A percentile compares a stretch with the other conserved stretches of the same genome.
Evolutionary conservation across 2,797 vertebrate genomes (phyloP).

Genomic region (Nyctibius grandis): DNA sequence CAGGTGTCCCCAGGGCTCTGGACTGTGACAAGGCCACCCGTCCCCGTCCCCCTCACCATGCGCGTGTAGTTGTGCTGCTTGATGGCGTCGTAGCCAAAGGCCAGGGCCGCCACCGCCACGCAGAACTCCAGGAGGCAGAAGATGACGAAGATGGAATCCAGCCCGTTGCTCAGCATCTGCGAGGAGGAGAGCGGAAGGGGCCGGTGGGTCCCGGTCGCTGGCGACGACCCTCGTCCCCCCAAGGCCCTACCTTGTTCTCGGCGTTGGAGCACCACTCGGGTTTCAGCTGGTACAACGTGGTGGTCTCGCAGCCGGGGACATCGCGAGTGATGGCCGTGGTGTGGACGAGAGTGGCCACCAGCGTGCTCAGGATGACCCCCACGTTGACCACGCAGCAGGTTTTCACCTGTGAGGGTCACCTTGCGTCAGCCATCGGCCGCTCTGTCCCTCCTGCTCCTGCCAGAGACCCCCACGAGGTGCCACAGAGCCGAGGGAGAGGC

Average conservation of each 20-base stretch:
- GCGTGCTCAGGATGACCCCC: not conserved
- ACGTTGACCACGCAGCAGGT: not conserved
- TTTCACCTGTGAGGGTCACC: not conserved
- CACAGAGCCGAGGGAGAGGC: rapidly evolving
- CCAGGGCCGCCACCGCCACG: not conserved
- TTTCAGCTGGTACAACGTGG: rapidly evolving
- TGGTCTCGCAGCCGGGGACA: not conserved
- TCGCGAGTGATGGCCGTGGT: not conserved
- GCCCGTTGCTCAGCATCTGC: not conserved
- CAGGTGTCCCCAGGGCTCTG: not conserved
- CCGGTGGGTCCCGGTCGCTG: no score
- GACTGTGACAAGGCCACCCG: no score
- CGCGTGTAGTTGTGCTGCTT: not conserved
- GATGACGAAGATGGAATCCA: not conserved
- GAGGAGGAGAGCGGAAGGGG: rapidly evolving
- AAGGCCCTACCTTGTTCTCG: not conserved
- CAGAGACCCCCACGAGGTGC: not conserved
- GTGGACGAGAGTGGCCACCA: not conserved
- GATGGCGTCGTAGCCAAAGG: not conserved
- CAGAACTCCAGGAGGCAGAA: slow-evolving; percentile 33
- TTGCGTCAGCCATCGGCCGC: rapidly evolving
- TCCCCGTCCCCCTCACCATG: not conserved
- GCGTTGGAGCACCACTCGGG: not conserved
- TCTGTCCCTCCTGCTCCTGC: not conserved
- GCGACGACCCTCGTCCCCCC: not conserved